Percentiles rank a stretch among this genome's conserved stretches.
These are phyloP conservation scores for Corythaeola cristata DNA, from an alignment of 2,113 vertebrate genomes.

Conservation along the genomic window DNA sequence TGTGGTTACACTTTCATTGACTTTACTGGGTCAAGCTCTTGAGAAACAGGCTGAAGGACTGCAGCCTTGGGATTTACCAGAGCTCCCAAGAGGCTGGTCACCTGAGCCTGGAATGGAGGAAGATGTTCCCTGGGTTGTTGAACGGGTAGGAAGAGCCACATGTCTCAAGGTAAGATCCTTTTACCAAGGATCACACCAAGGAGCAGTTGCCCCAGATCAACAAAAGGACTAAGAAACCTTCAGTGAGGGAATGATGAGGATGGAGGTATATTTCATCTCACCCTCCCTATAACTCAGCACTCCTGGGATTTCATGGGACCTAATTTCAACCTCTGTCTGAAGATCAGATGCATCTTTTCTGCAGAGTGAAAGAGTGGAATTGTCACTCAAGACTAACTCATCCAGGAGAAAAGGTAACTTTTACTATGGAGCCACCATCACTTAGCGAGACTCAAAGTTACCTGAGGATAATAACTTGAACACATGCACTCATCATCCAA, in stretches of 20 bases:
- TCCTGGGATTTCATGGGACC: background rate
- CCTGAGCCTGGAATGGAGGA: background rate
- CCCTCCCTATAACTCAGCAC: background rate
- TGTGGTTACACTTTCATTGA: background rate
- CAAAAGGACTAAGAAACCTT: background rate
- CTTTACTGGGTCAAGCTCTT: background rate
- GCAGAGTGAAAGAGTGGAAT: background rate
- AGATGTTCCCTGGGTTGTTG: background rate
- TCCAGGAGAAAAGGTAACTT: background rate
- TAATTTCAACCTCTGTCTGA: background rate
- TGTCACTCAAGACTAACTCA: background rate
- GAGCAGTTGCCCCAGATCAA: background rate
- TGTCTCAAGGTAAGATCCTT: background rate
- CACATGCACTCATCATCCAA: background rate
- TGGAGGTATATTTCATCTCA: background rate
- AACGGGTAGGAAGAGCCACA: background rate
- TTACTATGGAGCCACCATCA: background rate
- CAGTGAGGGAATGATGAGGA: background rate
- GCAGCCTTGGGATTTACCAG: background rate
- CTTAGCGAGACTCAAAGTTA: background rate
- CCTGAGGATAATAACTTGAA: background rate
- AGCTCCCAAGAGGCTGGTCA: background rate
- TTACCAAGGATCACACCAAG: background rate
- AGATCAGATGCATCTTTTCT: background rate
- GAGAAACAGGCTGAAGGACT: background rate